phyloP scores from a whole-genome alignment of 2,888 invertebrate genomes.

The Aphodius granarius region DNA sequence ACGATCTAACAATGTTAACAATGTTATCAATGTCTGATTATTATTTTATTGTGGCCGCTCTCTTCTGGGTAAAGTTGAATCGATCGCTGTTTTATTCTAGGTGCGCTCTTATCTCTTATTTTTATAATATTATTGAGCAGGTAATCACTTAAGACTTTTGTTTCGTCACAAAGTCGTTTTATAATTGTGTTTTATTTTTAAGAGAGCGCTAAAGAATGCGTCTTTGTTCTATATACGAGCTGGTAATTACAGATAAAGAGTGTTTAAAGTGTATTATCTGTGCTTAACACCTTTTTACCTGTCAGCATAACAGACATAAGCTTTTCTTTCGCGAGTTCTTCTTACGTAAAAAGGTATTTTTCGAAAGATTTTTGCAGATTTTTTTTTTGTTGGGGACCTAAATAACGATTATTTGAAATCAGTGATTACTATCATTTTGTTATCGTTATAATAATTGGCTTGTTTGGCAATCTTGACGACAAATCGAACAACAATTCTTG shows the following conservation, averaged over 20 bases:
- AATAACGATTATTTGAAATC: background rate
- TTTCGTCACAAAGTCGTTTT: constrained; percentile 22
- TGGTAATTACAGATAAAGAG: background rate
- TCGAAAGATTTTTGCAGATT: no score
- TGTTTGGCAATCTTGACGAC: background rate
- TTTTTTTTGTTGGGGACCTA: background rate
- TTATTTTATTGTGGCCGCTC: background rate
- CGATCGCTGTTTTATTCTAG: constrained; percentile 24
- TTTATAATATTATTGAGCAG: constrained; percentile 21
- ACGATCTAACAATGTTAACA: background rate
- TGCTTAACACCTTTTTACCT: background rate
- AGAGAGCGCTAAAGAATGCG: background rate
- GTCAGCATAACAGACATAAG: background rate
- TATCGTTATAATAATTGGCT: background rate
- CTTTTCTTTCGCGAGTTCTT: background rate
- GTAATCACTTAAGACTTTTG: constrained; percentile 27
- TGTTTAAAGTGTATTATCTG: background rate
- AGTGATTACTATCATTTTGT: background rate
- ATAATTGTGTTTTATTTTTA: constrained; percentile 20
- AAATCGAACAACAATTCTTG: no score
- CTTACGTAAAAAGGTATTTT: no score
- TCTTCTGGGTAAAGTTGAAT: constrained; percentile 18
- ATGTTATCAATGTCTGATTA: background rate
- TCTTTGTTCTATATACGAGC: background rate
- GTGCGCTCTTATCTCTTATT: constrained; percentile 19